Evolutionary conservation across 1,140 invertebrate species (phyloP).

Genomic region (Coelopa frigida): DNA sequence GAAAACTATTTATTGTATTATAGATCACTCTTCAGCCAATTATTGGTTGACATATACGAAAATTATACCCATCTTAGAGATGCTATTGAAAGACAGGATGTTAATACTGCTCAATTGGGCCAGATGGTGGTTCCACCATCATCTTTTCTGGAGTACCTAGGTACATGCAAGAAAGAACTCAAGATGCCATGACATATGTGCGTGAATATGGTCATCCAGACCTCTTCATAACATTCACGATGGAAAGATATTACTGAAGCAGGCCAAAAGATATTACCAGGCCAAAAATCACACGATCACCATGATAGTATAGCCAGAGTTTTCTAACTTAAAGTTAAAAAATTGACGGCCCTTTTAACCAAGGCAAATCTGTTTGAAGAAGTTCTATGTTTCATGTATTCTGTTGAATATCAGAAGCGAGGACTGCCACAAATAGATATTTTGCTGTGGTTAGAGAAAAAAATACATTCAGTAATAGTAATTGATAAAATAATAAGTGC

Average conservation of each 20-base stretch:
- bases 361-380: no score
- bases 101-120: slow-evolving; percentile 4
- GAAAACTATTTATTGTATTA: no score
- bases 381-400: no score
- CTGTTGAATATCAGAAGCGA: no score
- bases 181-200: slow-evolving; percentile 11
- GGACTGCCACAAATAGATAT: slow-evolving; percentile 11
- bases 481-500: slow-evolving; percentile 50
- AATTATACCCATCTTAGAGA: slow-evolving; percentile 4
- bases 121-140: slow-evolving; percentile 3
- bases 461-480: slow-evolving; percentile 25
- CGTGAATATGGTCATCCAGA: slow-evolving; percentile 4
- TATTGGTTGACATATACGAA: no score
- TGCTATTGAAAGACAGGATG: slow-evolving; percentile 5
- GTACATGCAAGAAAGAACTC: slow-evolving; percentile 12
- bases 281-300: slow-evolving; percentile 32
- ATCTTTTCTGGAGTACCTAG: slow-evolving; percentile 2
- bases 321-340: slow-evolving; percentile 48
- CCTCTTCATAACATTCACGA: slow-evolving; percentile 11
- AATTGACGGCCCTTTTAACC: no score
- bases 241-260: slow-evolving; percentile 7
- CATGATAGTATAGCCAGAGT: slow-evolving; percentile 44
- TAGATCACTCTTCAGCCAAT: no score
- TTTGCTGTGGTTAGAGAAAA: slow-evolving; percentile 13
- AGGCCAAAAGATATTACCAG: no score